phyloP scores from a whole-genome alignment of 2,113 vertebrate genomes.

The Anas platyrhynchos region DNA sequence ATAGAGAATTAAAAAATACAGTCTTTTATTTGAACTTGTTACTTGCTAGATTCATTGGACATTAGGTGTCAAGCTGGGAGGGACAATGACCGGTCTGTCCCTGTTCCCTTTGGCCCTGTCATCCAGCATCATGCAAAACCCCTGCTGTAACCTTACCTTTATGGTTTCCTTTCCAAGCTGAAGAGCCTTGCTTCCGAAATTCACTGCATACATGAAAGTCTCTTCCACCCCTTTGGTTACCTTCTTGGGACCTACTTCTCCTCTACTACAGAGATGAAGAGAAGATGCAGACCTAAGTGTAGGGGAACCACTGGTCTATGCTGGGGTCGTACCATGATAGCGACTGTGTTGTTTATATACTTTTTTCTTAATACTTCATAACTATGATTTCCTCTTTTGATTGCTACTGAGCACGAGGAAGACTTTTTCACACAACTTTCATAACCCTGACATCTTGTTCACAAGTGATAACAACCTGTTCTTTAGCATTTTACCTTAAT shows the following conservation, averaged over 20 bases:
- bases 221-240: neutral
- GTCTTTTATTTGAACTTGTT: neutral
- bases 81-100: neutral
- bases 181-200: neutral
- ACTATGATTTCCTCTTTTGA: neutral
- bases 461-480: neutral
- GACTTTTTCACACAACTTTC: neutral
- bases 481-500: neutral
- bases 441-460: neutral
- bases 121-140: neutral
- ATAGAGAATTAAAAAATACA: rapidly evolving
- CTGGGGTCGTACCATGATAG: neutral
- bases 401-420: neutral
- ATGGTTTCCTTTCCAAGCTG: neutral
- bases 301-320: neutral
- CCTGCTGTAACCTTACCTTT: rapidly evolving
- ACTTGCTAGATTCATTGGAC: neutral
- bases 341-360: neutral
- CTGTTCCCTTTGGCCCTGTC: neutral
- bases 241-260: neutral
- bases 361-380: neutral
- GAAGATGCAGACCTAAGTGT: neutral
- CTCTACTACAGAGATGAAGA: neutral
- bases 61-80: neutral
- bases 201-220: neutral